These are phyloP conservation scores for Diabrotica virgifera DNA, from an alignment of 1,140 invertebrate genomes.

Conservation along the genomic window DNA sequence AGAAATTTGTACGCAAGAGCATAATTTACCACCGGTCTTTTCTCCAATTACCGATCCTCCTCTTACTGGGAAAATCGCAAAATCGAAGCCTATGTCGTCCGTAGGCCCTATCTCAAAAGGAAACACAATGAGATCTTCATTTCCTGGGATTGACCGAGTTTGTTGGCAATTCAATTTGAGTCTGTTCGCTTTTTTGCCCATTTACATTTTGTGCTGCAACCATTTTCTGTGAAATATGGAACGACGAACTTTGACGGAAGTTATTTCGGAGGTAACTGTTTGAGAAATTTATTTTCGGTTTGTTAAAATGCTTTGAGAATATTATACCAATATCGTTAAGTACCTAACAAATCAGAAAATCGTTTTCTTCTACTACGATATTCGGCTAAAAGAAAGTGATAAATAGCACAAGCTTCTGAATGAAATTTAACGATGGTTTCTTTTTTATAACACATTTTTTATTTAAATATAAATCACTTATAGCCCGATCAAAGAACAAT, in stretches of 20 bases:
- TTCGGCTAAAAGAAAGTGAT: too few species aligned
- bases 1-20: background rate
- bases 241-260: background rate
- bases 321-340: too few species aligned
- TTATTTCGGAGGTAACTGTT: background rate
- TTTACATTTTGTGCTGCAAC: background rate
- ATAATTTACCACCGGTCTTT: background rate
- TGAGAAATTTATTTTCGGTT: background rate
- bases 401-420: too few species aligned
- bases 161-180: background rate
- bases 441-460: too few species aligned
- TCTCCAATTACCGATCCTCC: background rate
- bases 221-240: background rate
- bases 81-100: background rate
- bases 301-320: background rate
- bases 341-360: too few species aligned
- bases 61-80: background rate
- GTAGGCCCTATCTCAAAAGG: conserved; percentile 1
- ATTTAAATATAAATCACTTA: too few species aligned
- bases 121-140: conserved; percentile 2
- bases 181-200: background rate
- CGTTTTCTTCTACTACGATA: too few species aligned
- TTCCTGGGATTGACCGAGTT: conserved; percentile 1
- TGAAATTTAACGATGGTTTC: too few species aligned
- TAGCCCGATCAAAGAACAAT: too few species aligned